Percentiles rank a stretch among this genome's conserved stretches.
These are phyloP conservation scores for Petrosia ficiformis DNA, from an alignment of 37 sponge, comb jelly and placozoan species.

Conservation along the genomic window DNA sequence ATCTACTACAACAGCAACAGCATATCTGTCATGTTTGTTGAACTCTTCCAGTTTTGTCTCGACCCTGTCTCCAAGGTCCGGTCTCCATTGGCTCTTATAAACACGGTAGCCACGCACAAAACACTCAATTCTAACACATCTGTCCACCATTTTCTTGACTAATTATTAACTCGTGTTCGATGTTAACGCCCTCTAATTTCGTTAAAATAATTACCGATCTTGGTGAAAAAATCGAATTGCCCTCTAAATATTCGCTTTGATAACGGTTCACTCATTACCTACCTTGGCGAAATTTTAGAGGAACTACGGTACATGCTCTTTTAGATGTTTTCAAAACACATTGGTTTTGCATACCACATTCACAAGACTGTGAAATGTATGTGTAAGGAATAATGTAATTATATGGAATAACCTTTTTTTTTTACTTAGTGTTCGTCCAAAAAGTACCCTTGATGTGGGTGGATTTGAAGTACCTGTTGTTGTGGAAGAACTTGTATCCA, in stretches of 20 bases:
- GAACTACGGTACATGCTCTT: background rate
- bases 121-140: background rate
- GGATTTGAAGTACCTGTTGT: too few relatives aligned
- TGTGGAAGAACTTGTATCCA: too few relatives aligned
- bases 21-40: conserved; percentile 4
- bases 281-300: background rate
- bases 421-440: too few relatives aligned
- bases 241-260: background rate
- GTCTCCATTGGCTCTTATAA: conserved; percentile 2
- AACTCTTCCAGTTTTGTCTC: background rate
- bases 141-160: background rate
- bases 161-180: too few relatives aligned
- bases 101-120: conserved; percentile 9
- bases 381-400: too few relatives aligned
- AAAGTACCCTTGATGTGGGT: too few relatives aligned
- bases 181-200: background rate
- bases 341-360: too few relatives aligned
- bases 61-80: conserved; percentile 8
- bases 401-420: too few relatives aligned
- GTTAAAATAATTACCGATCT: background rate
- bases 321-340: too few relatives aligned
- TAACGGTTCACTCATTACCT: background rate
- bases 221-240: background rate
- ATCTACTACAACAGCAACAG: conserved; percentile 7
- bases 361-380: too few relatives aligned